Evolutionary conservation across 2,888 invertebrate species (phyloP).

Genomic region (Limenitis camilla): DNA sequence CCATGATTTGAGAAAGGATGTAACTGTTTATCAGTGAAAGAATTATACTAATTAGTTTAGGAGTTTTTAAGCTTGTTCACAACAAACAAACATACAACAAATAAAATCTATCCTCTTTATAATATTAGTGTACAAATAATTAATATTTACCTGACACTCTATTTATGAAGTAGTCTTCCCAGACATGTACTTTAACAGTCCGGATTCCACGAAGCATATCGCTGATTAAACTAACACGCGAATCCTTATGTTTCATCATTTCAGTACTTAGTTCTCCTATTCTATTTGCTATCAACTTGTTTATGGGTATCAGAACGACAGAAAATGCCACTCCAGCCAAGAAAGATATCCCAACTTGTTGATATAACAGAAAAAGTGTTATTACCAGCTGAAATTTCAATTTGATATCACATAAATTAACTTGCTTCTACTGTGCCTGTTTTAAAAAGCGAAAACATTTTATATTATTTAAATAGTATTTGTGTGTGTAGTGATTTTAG

Average conservation of each 20-base stretch:
- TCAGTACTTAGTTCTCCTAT: slow-evolving; percentile 89
- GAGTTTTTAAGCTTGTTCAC: too few species aligned
- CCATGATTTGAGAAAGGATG: too few species aligned
- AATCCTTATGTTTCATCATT: slow-evolving; percentile 94
- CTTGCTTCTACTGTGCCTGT: too few species aligned
- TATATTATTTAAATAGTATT: too few species aligned
- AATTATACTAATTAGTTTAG: too few species aligned
- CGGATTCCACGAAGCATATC: slow-evolving; percentile 92
- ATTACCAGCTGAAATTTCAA: slow-evolving; percentile 79
- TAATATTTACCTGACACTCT: slow-evolving; percentile 77
- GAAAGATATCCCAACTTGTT: slow-evolving; percentile 93
- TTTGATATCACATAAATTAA: too few species aligned
- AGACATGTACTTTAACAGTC: slow-evolving; percentile 92
- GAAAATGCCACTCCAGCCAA: slow-evolving; percentile 92
- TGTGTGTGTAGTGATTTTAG: too few species aligned
- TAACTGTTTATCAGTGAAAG: too few species aligned
- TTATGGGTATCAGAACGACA: slow-evolving; percentile 91
- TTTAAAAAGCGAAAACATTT: too few species aligned
- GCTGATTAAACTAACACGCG: slow-evolving; percentile 87
- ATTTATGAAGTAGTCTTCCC: slow-evolving; percentile 90
- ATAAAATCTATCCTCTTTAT: too few species aligned
- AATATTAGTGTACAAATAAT: not conserved
- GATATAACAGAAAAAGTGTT: slow-evolving; percentile 87
- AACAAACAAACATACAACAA: too few species aligned
- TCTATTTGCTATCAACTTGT: slow-evolving; percentile 90